These are phyloP conservation scores for Pseudochirops corinnae DNA, from an alignment of 2,797 vertebrate genomes.

Conservation along the genomic window DNA sequence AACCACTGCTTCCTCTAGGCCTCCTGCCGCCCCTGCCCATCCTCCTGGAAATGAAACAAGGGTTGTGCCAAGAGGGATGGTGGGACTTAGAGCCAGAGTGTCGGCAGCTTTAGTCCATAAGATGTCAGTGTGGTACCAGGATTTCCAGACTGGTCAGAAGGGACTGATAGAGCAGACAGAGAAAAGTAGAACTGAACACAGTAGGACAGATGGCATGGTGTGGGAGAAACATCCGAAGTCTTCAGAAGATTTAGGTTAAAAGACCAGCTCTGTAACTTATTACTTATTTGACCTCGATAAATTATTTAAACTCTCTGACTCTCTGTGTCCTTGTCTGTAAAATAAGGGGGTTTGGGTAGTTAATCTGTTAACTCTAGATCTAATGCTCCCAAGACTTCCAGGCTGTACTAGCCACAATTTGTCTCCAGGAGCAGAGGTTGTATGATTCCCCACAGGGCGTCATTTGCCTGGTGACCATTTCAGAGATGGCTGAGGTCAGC, in stretches of 20 bases:
- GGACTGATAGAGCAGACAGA: neutral
- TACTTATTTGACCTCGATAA: neutral
- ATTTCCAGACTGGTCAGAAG: neutral
- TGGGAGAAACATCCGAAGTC: neutral
- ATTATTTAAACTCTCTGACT: neutral
- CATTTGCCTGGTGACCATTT: neutral
- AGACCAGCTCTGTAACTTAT: neutral
- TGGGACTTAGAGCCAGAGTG: neutral
- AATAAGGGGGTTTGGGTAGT: neutral
- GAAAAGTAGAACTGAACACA: neutral
- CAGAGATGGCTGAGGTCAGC: neutral
- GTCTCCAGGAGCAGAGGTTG: neutral
- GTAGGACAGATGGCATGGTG: neutral
- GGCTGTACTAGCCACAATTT: neutral
- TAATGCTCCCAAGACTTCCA: neutral
- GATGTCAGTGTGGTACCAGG: conserved; percentile 70
- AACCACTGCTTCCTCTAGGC: neutral
- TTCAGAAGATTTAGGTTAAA: neutral
- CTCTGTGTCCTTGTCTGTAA: neutral
- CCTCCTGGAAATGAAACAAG: neutral
- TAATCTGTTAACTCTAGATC: neutral
- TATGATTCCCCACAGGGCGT: neutral
- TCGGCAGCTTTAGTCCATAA: conserved; percentile 2
- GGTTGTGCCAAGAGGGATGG: neutral
- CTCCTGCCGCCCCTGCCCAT: neutral